Evolutionary conservation across 2,113 vertebrate species (phyloP), one percentile per base, ranked within the genome.

Genomic region (Eudyptes chrysolophus): DNA sequence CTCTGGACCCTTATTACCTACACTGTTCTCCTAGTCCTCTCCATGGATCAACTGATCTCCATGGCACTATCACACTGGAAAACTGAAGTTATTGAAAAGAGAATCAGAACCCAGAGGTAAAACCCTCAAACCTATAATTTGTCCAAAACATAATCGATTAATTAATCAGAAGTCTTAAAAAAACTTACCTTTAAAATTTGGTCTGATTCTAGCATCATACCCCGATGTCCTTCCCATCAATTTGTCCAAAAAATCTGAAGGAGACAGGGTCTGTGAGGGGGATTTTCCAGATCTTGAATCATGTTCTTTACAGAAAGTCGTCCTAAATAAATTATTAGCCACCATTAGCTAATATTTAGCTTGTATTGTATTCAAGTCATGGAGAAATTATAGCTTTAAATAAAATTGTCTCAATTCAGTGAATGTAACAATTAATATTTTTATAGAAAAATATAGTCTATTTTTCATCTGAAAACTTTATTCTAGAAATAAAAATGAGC

Each of bases 171-270:
- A 91, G 34, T 84, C 87, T 95, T 77, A 94, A 32, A 94, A 81
- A 72, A 92, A 61, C 98, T 95, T 99, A 99, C 99, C 99, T 99
- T 99, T 99, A 98, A 99, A 99, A 99, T 99, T 99, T 46, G 99
- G 99, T 97, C 99, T 98, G 97, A 99, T 99, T 98, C 99, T 98
- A 95, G 99, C 99, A 96, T 99, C 99, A 90, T 99, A 99, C 57
- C 99, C 99, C 8, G 99, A 99, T 87, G 99, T 99, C 96, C 98
- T 99, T 96, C 99, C 99, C 99, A 99, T 99, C 96, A 99, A 98
- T 96, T 99, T 99, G 97, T 99, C 99, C 98, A 99, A 99, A 98
- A 99, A 99, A 98, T 99, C 99, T 84, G 99, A 99, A 88, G 99
- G 99, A 97, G 99, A 99, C 98, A 99, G 98, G 95, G 98, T 99